Evolutionary conservation across 1,140 invertebrate genomes (phyloP).

Genomic region (Scaptomyza montana): DNA sequence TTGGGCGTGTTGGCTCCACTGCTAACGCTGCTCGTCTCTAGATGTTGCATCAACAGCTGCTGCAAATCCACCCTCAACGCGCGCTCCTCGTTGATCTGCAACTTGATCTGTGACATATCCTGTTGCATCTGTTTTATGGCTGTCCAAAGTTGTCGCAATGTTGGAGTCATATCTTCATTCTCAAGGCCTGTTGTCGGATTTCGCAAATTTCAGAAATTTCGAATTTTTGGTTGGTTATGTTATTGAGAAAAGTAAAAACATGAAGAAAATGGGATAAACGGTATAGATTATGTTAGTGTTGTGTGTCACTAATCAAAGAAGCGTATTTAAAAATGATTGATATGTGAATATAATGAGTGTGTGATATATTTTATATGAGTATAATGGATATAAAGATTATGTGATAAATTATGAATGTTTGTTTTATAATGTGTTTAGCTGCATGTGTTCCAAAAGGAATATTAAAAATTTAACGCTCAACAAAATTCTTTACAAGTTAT

Average conservation of each 20-base stretch:
- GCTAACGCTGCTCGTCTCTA: slow-evolving; percentile 76
- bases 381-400: background rate
- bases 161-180: slow-evolving; percentile 83
- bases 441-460: slow-evolving; percentile 14
- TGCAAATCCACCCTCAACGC: slow-evolving; percentile 79
- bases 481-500: slow-evolving; percentile 14
- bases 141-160: slow-evolving; percentile 79
- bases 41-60: slow-evolving; percentile 81
- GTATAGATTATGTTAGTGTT: slow-evolving; percentile 69
- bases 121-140: slow-evolving; percentile 80
- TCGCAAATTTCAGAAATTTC: background rate
- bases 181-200: slow-evolving; percentile 67
- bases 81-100: slow-evolving; percentile 81
- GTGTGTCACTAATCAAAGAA: slow-evolving; percentile 42
- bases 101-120: slow-evolving; percentile 83
- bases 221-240: slow-evolving; percentile 13
- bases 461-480: slow-evolving; percentile 10
- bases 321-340: slow-evolving; percentile 14
- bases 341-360: slow-evolving; percentile 39
- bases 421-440: slow-evolving; percentile 16
- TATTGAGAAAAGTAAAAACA: slow-evolving; percentile 47
- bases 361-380: background rate
- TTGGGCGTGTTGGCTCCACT: slow-evolving; percentile 77
- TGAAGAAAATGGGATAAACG: slow-evolving; percentile 37
- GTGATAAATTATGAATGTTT: background rate